Evolutionary conservation across 2,113 vertebrate species (phyloP), one percentile per base, ranked within the genome.

Genomic region (Scalopus aquaticus): DNA sequence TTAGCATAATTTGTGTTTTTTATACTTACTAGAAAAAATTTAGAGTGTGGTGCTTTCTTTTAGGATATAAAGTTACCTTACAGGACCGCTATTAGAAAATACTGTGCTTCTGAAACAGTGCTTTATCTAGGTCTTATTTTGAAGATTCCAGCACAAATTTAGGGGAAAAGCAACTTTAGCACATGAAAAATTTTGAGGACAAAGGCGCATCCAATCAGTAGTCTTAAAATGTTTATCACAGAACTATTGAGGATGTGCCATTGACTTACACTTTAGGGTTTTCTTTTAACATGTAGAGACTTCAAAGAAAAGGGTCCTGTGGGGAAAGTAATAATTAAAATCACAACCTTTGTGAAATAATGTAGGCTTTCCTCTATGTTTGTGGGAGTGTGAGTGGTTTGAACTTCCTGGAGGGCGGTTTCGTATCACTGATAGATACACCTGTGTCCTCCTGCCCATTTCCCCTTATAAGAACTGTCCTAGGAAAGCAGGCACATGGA

Each of bases 51-150:
- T 97, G 73, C 90, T 56, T 85, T 56, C 56, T 95, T 37, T 6
- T 42, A 95, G 67, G 91, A 91, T 80, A 72, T 46, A 69, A 95
- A 84, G 32, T 88, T 93, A 84, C 60, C 54, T 80, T 46, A n/a
- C 62, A 62, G 35, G 60, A 74, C 60, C 96, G 60, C 78, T 86
- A 8, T 92, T 78, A 69, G 42, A 84, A 82, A 93, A 73, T 67
- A 56, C 54, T 91, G 89, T 84, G n/a, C 16, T 90, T 95, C 32
- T 82, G 79, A 89, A 94, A 64, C 86, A 65, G 0, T 94, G 32
- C 32, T 64, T 93, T 42, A 70, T n/a, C 6, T 90, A 77, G 28
- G 51, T 39, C 76, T 80, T 81, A 62, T 67, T 93, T 93, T 95
- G 70, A 82, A 78, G 42, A 58, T 93, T 22, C 37, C 17, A 65